Conservation (phyloP, 2,113 vertebrate species). For the Oreochromis spilurus region DNA sequence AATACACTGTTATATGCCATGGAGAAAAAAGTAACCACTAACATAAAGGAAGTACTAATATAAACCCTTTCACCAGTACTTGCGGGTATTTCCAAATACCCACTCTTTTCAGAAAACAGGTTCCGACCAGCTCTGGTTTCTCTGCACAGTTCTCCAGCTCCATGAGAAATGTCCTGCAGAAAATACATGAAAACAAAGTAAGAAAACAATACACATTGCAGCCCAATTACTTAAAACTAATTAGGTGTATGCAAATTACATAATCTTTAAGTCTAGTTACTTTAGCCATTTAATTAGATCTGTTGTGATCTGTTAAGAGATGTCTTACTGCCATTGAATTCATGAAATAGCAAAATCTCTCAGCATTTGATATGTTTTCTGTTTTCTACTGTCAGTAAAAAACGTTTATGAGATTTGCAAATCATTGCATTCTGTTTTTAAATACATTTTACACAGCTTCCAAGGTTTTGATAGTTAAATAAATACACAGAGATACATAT, state of each 20-base stretch:
- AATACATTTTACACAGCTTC: not conserved
- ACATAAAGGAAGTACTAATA: not conserved
- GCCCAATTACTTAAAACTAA: not conserved
- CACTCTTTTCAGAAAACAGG: conserved; percentile 92
- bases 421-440: not conserved
- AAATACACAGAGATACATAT: not conserved
- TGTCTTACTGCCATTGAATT: not conserved
- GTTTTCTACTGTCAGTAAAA: not conserved
- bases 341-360: not conserved
- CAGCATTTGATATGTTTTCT: not conserved
- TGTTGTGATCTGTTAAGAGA: not conserved
- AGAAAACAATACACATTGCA: not conserved
- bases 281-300: not conserved
- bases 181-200: not conserved
- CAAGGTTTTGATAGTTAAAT: not conserved
- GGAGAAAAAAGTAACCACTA: not conserved
- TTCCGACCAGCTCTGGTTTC: conserved; percentile 86
- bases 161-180: conserved; percentile 84
- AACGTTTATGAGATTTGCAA: not conserved
- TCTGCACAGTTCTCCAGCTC: conserved; percentile 88
- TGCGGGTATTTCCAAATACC: conserved; percentile 26
- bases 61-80: not conserved
- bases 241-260: not conserved
- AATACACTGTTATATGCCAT: not conserved
- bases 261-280: not conserved